Evolutionary conservation across 2,797 vertebrate species (phyloP), one percentile per base, ranked within the genome.

Genomic region (Corythornis leucogaster): DNA sequence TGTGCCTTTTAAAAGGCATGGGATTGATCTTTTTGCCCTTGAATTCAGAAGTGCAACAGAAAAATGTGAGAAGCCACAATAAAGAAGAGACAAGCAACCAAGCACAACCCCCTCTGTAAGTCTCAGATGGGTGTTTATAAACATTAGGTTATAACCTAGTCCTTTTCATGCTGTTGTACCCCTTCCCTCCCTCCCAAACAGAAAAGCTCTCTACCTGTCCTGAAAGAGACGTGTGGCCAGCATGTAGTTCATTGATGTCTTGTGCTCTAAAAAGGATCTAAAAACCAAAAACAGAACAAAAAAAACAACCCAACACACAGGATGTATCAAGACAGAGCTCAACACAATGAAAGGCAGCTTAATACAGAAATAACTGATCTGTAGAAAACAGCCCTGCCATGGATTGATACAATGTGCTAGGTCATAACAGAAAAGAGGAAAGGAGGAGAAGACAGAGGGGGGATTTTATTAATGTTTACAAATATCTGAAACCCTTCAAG

Each of bases 241-340:
- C 99, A 99, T 99, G 95, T 98, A 98, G 96, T 99, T 99, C 99
- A 99, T 98, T 73, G 99, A 98, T 70, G 99, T 99, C 97, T 99
- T 99, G 96, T 98, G 98, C 95, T 99, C 99, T 71, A 99, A 97
- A 98, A 98, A 99, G 92, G 98, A 98, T 93, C 99, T 99, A 85
- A 54, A 94, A 28, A 51, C 26, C 58, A 95, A 54, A n/a, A 54
- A 11, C 51, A 53, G 18, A 51, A 84, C 48, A 48, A 24, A 13
- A 26, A 26, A 50, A 25, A 54, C 93, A 63, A 95, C 83, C 71
- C 55, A 81, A 81, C 63, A 85, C 12, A 83, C 6, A 33, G 35
- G 35, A 77, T 12, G 48, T 62, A 68, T 93, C 82, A 95, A 84
- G 81, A 66, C 16, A 95, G 46, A 86, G 13, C 13, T 69, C 51